Conservation (phyloP, 2,888 invertebrate genomes). For the Sphaerophoria rueppellii region DNA sequence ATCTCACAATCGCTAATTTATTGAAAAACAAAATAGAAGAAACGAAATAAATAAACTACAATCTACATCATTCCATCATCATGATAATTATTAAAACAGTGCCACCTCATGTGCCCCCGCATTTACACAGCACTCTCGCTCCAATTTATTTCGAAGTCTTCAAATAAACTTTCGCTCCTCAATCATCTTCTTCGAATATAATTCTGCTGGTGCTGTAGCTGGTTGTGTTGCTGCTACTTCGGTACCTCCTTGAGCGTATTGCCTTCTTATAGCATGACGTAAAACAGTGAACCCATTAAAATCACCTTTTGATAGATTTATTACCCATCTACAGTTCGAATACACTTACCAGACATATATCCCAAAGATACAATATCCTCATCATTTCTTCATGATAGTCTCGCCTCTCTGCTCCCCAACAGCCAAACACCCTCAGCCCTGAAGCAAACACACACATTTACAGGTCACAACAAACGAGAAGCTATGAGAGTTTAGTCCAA, state of each 20-base stretch:
- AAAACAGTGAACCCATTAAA: conserved; percentile 74
- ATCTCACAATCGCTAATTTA: conserved; percentile 43
- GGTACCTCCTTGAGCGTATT: conserved; percentile 12
- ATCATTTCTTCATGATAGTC: conserved; percentile 46
- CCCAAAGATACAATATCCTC: conserved; percentile 46
- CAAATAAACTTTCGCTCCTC: conserved; percentile 73
- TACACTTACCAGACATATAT: conserved; percentile 71
- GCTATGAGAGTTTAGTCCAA: conserved; percentile 72
- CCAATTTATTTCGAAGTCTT: conserved; percentile 68
- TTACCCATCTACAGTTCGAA: conserved; percentile 76
- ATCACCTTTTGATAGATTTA: conserved; percentile 81
- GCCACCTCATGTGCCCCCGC: conserved; percentile 72
- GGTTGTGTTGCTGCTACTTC: conserved; percentile 9
- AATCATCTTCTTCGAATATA: conserved; percentile 65
- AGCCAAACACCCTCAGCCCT: conserved; percentile 36
- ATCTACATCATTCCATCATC: conserved; percentile 70
- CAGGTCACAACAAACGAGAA: conserved; percentile 36
- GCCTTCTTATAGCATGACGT: conserved; percentile 63
- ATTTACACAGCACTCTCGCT: conserved; percentile 73
- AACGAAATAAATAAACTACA: conserved; percentile 55
- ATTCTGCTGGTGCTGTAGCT: conserved; percentile 28
- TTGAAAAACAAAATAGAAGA: conserved; percentile 10
- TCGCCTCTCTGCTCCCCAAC: conserved; percentile 16
- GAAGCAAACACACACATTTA: conserved; percentile 10
- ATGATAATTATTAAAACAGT: conserved; percentile 71